Conservation (phyloP, 2,113 vertebrate genomes). For the Pluvialis apricaria region DNA sequence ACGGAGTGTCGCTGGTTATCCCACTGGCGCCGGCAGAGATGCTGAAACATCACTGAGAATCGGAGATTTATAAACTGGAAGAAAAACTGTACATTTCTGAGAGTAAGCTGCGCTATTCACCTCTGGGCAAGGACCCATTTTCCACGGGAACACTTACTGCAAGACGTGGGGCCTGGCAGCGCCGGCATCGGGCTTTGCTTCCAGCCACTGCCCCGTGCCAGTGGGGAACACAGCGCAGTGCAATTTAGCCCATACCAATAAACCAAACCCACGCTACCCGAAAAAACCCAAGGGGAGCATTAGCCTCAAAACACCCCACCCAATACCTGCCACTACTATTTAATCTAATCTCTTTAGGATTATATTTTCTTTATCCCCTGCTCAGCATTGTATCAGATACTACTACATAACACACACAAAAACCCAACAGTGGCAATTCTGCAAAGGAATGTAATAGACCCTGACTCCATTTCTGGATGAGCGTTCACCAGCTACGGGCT, state of each 20-base stretch:
- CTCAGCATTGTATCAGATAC: neutral
- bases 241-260: neutral
- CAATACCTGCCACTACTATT: neutral
- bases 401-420: neutral
- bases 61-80: neutral
- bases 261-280: neutral
- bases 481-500: neutral
- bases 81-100: neutral
- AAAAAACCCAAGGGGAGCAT: rapidly evolving
- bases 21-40: neutral
- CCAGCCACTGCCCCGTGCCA: neutral
- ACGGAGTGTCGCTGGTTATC: neutral
- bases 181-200: neutral
- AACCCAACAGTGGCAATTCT: neutral
- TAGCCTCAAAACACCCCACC: neutral
- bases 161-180: rapidly evolving
- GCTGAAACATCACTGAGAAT: neutral
- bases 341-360: neutral
- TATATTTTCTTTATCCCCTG: neutral
- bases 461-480: neutral
- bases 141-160: rapidly evolving
- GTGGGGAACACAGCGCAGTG: neutral
- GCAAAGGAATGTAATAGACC: neutral
- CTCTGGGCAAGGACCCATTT: neutral
- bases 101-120: neutral